Base-by-base conservation (phyloP, 2,797 vertebrate genomes). In the Chrosomus eos region DNA sequence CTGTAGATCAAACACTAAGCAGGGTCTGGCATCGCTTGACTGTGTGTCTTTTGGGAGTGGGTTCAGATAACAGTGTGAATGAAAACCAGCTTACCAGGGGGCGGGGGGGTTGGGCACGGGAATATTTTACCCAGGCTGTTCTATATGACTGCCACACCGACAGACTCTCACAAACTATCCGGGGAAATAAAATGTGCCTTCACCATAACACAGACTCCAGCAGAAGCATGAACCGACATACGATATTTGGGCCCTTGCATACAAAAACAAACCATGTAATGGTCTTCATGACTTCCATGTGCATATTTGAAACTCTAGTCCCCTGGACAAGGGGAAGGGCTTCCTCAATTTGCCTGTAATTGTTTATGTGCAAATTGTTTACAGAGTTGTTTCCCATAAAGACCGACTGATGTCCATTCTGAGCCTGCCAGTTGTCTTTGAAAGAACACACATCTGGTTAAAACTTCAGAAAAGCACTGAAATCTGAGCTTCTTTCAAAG, bases 271-370 rank as follows among this genome's bases (percentile, higher is more conserved):
- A 89, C 88, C 85, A 45, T 85, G 70, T 83, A 88, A 88, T 88
- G 81, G 81, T 55, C 89, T 53, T 89, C 89, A 90, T 90, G 87
- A 82, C 58, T 90, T 90, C 89, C 89, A 90, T 87, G 85, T 89
- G 88, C 81, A 80, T 77, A 76, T 80, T 16, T 83, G 84, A 89
- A 89, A 90, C 82, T 62, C 78, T 45, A 86, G 64, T 67, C 60
- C 45, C 67, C 55, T 26, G 3, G 55, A 64, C 38, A 72, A 74
- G 70, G 71, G 85, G 85, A 60, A 71, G 72, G 53, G 74, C 45
- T 53, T 58, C 77, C 76, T 67, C 51, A 86, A 78, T 87, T 90
- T 85, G 66, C 79, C 76, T 43, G 43, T 72, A 86, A 87, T 88
- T 89, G 88, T 90, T 88, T 87, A 73, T 62, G 80, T 84, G 85